Evolutionary conservation across 2,113 vertebrate genomes (phyloP), one percentile per base, ranked within the genome.

Genomic region (Brachypodius melanocephalos): DNA sequence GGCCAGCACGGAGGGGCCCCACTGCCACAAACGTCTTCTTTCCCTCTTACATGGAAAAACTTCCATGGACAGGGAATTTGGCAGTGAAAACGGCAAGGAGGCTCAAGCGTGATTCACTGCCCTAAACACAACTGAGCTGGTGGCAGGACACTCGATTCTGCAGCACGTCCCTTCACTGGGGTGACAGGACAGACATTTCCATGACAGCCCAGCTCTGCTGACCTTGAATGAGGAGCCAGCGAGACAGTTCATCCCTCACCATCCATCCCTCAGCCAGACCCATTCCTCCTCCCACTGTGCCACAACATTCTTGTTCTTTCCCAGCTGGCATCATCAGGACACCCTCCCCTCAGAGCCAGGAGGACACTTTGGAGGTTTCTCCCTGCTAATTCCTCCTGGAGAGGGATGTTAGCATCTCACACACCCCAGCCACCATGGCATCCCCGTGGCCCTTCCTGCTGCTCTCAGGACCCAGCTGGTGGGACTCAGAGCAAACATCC

Each of bases 401-500:
- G 16, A 58, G 45, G 11, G 9, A 32, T 2, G 0, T 52, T 34
- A 67, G 32, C 59, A 55, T 32, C 61, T n/a, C 61, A 75, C 48
- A 25, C 52, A 43, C 25, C 48, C 17, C 63, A 69, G 45, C 67
- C 58, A 66, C 24, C 72, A 20, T 4, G 0, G 3, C 1, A 1
- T 73, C 34, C 46, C 42, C 24, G 5, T 46, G 2, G 0, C 88
- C 68, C 71, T 75, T 65, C 48, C 77, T 7, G 29, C 88, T 66
- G 81, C 82, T 85, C 88, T 61, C 63, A 89, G 89, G 85, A 91
- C 82, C 85, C 91, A 93, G 88, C 81, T 94, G 93, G 71, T 84
- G 85, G 90, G 79, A 86, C 48, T 92, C 24, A 91, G 76, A 94
- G 83, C 61, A 94, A 96, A 97, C 93, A 87, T 93, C 87, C 91